These are phyloP conservation scores for Megalops atlanticus DNA, from an alignment of 2,113 vertebrate genomes.

Conservation along the genomic window DNA sequence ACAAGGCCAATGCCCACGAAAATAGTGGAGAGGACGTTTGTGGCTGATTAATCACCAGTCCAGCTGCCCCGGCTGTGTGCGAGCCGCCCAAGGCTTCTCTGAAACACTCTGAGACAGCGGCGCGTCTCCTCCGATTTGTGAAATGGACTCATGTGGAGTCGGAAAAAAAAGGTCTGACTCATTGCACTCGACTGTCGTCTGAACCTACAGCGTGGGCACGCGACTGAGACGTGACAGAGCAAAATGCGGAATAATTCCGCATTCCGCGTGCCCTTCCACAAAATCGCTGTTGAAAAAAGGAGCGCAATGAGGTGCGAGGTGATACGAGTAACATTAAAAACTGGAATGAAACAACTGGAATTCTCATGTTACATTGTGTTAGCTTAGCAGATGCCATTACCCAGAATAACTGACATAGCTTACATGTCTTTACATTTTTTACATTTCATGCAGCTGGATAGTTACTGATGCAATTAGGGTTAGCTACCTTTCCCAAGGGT, in stretches of 20 bases:
- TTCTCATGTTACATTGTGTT: no score
- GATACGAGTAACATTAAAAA: no score
- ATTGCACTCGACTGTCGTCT: background rate
- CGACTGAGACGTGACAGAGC: background rate
- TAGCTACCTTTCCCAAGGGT: no score
- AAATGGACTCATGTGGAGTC: background rate
- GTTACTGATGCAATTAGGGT: no score
- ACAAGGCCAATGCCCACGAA: slow-evolving; percentile 30
- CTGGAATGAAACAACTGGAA: no score
- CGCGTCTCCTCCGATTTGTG: background rate
- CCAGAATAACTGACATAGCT: no score
- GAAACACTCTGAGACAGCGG: background rate
- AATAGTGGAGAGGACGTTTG: slow-evolving; percentile 13
- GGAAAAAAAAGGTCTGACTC: background rate
- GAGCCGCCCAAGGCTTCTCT: background rate
- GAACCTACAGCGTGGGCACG: background rate
- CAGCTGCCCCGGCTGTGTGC: background rate
- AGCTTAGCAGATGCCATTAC: no score
- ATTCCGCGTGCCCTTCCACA: no score
- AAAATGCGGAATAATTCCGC: background rate
- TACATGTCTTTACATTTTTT: no score
- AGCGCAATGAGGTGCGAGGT: no score
- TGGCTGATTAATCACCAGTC: background rate
- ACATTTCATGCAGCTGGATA: no score
- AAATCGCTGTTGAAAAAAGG: no score